phyloP scores from a whole-genome alignment of 2,888 invertebrate genomes.

The Anthophora plumipes region DNA sequence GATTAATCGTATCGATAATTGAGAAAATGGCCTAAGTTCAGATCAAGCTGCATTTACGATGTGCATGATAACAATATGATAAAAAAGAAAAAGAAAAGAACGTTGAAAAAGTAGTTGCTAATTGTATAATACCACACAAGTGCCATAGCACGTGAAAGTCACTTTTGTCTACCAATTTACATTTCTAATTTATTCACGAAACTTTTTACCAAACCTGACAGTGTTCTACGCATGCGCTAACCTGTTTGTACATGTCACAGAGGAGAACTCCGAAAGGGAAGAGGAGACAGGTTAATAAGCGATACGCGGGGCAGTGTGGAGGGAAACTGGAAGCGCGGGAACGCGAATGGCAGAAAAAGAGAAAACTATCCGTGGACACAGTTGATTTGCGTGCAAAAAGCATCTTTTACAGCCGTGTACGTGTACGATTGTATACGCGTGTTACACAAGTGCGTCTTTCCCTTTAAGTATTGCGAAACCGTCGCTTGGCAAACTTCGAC shows the following conservation, averaged over 20 bases:
- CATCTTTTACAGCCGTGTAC: conserved; percentile 2
- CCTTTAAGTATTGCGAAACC: conserved; percentile 32
- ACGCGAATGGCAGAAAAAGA: conserved; percentile 1
- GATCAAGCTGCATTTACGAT: background rate
- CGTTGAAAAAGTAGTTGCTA: too few relatives aligned
- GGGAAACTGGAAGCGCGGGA: background rate
- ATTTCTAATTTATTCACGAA: background rate
- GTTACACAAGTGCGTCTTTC: background rate
- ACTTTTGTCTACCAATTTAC: background rate
- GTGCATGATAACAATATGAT: too few relatives aligned
- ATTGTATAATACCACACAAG: too few relatives aligned
- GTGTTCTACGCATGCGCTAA: background rate
- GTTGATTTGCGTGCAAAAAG: conserved; percentile 13
- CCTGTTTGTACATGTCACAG: background rate
- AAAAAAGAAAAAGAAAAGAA: too few relatives aligned
- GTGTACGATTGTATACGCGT: background rate
- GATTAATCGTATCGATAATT: background rate
- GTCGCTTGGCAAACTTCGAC: conserved; percentile 31
- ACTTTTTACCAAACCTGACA: background rate
- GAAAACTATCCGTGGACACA: background rate
- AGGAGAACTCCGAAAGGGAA: background rate
- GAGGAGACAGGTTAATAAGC: conserved; percentile 17
- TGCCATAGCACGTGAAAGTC: too few relatives aligned
- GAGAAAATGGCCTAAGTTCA: background rate
- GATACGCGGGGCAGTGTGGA: background rate